Base-by-base conservation (phyloP, 2,797 vertebrate species). In the Mionectes olivaceus region DNA sequence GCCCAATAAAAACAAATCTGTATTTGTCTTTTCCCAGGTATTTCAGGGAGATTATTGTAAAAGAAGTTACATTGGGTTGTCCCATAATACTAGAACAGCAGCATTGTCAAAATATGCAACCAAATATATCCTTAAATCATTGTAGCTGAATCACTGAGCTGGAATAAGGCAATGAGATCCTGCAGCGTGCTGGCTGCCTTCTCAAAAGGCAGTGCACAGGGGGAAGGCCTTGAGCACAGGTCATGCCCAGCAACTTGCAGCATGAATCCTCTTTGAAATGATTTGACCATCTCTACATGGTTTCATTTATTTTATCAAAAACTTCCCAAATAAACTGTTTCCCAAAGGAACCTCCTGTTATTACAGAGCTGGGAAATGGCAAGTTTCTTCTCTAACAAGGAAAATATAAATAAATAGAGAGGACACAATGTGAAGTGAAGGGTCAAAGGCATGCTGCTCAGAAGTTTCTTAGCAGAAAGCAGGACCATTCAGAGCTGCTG, bases 131-230 rank as follows among this genome's bases (percentile, higher is more conserved):
- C n/a, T 47, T 59, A 52, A 44, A 21, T 13, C 14, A 3, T 17
- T 63, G n/a, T 37, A 52, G 21, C 49, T 59, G n/a, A 81, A 39
- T 30, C 35, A 33, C 6, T 63, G 73, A 83, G 39, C n/a, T 37
- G 30, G 23, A 11, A 5, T 22, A 35, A 73, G 16, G 21, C n/a
- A 60, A 11, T 7, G 19, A 3, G 5, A 19, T 64, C 32, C 30
- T 53, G 57, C 23, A 43, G 23, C 8, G 10, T 14, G 5, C n/a
- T 53, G n/a, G 9, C 7, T 33, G 30, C 17, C 70, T 53, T 33
- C 67, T 24, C 17, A 5, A 19, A 67, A 70, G 46, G 16, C 13
- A 13, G 2, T 22, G 13, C 1, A 0, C 0, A 17, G n/a, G 4
- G 13, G 30, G 8, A 87, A 47, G 11, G 30, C 44, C 39, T 10